Percentiles rank a stretch among this genome's conserved stretches.
Conservation (phyloP, 2,797 vertebrate species). For the Vultur gryphus region DNA sequence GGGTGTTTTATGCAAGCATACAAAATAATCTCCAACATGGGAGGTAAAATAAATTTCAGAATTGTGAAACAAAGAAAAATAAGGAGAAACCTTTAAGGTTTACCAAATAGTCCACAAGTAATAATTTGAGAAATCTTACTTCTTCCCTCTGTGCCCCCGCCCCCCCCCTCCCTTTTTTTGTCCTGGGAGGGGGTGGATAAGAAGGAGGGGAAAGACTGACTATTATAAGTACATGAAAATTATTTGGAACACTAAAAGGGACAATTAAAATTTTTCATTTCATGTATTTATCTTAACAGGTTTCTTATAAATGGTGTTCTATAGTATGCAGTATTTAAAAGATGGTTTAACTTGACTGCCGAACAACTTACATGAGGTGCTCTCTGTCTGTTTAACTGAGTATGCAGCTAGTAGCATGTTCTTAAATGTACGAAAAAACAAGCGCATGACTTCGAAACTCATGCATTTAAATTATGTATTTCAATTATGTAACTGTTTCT, state of each 20-base stretch:
- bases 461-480: not conserved
- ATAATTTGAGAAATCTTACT: not conserved
- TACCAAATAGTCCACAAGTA: not conserved
- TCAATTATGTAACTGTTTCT: not conserved
- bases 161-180: accelerated
- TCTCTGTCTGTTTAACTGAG: not conserved
- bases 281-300: not conserved
- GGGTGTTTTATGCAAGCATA: not conserved
- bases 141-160: not conserved
- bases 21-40: not conserved
- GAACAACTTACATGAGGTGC: not conserved
- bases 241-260: not conserved
- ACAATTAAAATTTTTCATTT: not conserved
- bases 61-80: not conserved
- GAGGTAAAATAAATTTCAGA: not conserved
- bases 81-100: not conserved
- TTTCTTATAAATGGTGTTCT: not conserved
- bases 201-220: not conserved
- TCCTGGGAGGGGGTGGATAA: not conserved
- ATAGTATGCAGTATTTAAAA: not conserved
- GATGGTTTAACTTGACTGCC: not conserved
- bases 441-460: not conserved
- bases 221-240: not conserved
- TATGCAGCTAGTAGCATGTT: not conserved
- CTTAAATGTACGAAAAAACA: not conserved